These are phyloP conservation scores for Xyliphius kryptos DNA, from an alignment of 2,113 vertebrate genomes.

Conservation along the genomic window DNA sequence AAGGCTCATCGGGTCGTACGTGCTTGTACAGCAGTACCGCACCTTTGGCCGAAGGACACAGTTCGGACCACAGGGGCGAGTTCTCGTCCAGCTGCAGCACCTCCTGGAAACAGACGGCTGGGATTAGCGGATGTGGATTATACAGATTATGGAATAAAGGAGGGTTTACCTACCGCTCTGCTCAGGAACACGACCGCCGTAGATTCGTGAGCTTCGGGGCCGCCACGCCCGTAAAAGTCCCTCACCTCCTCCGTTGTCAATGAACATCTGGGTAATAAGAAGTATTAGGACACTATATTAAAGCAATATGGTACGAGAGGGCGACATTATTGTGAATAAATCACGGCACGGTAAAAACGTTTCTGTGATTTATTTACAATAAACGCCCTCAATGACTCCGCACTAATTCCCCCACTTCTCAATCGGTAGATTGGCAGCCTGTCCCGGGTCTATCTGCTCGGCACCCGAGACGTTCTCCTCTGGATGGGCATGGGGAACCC, in stretches of 20 bases:
- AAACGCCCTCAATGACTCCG: too few relatives aligned
- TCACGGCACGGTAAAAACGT: too few relatives aligned
- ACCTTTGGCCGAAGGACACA: constrained; percentile 87
- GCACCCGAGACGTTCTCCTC: too few relatives aligned
- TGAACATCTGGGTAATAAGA: constrained; percentile 64
- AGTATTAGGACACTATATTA: too few relatives aligned
- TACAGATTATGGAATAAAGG: background rate
- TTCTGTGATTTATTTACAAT: too few relatives aligned
- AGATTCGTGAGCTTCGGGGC: constrained; percentile 79
- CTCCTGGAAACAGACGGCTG: constrained; percentile 53
- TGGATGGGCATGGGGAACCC: too few relatives aligned
- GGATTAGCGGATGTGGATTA: background rate
- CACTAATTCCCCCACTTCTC: too few relatives aligned
- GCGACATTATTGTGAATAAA: too few relatives aligned
- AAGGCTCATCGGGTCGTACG: constrained; percentile 49
- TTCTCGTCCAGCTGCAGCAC: constrained; percentile 59
- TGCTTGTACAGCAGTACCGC: constrained; percentile 64
- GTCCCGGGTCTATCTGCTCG: too few relatives aligned
- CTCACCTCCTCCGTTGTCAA: constrained; percentile 72
- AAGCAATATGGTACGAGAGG: too few relatives aligned
- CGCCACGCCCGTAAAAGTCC: constrained; percentile 70
- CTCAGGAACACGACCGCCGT: constrained; percentile 75
- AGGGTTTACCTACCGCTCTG: constrained; percentile 53
- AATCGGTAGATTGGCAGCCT: too few relatives aligned
- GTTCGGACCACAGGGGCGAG: constrained; percentile 69